A percentile compares a stretch with the other conserved stretches of the same genome.
Evolutionary conservation across 2,888 invertebrate species (phyloP).

Genomic region (Phragmatobia fuliginosa): DNA sequence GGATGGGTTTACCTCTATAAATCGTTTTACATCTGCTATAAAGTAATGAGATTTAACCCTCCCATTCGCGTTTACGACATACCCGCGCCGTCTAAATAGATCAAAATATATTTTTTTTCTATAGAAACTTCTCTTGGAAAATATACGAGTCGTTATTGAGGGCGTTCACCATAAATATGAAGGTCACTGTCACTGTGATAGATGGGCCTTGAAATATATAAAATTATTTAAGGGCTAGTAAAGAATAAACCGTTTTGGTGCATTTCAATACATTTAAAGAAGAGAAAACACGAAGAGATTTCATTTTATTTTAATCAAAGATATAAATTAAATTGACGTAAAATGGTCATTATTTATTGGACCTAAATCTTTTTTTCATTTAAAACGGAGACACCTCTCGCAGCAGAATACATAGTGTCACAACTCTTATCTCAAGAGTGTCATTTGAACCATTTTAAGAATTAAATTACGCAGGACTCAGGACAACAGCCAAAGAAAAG

Average conservation of each 20-base stretch:
- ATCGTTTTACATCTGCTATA: constrained; percentile 83
- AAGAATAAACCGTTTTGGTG: neutral
- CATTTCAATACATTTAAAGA: neutral
- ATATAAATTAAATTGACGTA: neutral
- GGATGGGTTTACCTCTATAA: constrained; percentile 74
- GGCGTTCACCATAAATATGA: constrained; percentile 8
- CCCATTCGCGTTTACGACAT: constrained; percentile 79
- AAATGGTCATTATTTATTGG: neutral
- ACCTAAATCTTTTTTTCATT: neutral
- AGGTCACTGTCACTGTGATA: constrained; percentile 10
- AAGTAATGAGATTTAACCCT: constrained; percentile 85
- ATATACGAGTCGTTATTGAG: constrained; percentile 39
- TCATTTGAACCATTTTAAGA: too few relatives aligned
- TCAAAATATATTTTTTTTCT: constrained; percentile 70
- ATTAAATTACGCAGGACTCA: too few relatives aligned
- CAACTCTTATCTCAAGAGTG: too few relatives aligned
- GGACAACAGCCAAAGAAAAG: too few relatives aligned
- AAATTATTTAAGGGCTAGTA: neutral
- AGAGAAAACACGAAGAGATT: neutral
- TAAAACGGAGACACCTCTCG: neutral
- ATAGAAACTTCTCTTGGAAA: constrained; percentile 43
- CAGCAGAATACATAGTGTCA: too few relatives aligned
- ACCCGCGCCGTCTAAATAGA: constrained; percentile 70
- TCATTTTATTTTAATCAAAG: neutral
- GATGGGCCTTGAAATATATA: neutral